Evolutionary conservation across 2,888 invertebrate species (phyloP).

Genomic region (Liopterus haemorrhoidalis): DNA sequence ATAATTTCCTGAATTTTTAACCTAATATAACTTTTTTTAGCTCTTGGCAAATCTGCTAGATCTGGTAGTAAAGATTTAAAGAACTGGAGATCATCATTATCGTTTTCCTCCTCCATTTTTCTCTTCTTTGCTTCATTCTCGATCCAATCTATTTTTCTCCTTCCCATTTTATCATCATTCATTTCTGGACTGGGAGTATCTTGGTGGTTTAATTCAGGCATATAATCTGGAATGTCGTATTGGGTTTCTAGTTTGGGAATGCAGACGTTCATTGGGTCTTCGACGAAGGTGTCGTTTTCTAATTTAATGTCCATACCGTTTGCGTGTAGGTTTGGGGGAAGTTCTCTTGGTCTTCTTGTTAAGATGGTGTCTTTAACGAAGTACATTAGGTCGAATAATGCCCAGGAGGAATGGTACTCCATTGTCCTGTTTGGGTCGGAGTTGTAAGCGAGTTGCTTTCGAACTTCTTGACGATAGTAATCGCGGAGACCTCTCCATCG

Average conservation of each 20-base stretch:
- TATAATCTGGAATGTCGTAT: constrained; percentile 12
- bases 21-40: constrained; percentile 18
- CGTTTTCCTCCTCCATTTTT: constrained; percentile 15
- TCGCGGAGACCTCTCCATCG: constrained; percentile 22
- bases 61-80: constrained; percentile 21
- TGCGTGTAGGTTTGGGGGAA: neutral
- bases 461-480: constrained; percentile 21
- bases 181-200: too few relatives aligned
- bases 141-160: neutral
- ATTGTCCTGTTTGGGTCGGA: constrained; percentile 5
- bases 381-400: constrained; percentile 18
- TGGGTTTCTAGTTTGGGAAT: constrained; percentile 19
- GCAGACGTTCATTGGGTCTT: constrained; percentile 17
- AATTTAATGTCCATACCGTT: constrained; percentile 16
- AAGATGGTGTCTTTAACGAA: constrained; percentile 18
- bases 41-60: constrained; percentile 18
- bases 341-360: constrained; percentile 15
- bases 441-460: constrained; percentile 16
- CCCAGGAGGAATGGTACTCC: constrained; percentile 18
- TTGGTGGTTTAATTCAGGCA: too few relatives aligned
- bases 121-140: constrained; percentile 7
- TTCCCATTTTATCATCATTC: neutral
- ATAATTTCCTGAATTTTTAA: constrained; percentile 23
- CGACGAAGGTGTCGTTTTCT: constrained; percentile 15
- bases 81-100: constrained; percentile 20